phyloP scores from a whole-genome alignment of 2,888 invertebrate genomes.

The Dolomedes plantarius region DNA sequence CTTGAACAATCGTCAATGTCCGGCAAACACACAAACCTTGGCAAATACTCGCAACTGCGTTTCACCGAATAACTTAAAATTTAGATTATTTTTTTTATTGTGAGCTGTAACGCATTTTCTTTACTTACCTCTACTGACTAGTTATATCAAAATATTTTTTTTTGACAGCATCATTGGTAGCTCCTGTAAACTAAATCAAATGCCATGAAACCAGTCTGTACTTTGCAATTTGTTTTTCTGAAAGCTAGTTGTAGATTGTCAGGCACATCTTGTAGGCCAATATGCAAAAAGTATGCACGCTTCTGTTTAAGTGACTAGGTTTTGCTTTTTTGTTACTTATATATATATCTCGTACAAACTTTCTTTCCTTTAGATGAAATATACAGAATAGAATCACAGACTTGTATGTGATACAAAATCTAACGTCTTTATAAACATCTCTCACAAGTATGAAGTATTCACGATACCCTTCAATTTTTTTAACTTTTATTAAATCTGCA shows the following conservation, averaged over 20 bases:
- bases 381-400: slow-evolving; percentile 11
- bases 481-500: too few relatives aligned
- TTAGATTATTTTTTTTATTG: background rate
- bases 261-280: slow-evolving; percentile 57
- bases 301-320: slow-evolving; percentile 1
- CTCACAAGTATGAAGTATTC: too few relatives aligned
- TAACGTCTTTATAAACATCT: background rate
- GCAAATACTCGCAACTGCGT: background rate
- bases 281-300: slow-evolving; percentile 23
- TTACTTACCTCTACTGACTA: slow-evolving; percentile 35
- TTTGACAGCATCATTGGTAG: slow-evolving; percentile 11
- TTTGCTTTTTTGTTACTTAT: background rate
- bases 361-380: background rate
- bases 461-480: too few relatives aligned
- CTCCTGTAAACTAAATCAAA: slow-evolving; percentile 12
- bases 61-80: background rate
- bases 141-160: slow-evolving; percentile 58
- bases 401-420: background rate
- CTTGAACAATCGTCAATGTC: background rate
- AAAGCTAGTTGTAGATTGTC: slow-evolving; percentile 50
- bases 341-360: slow-evolving; percentile 6
- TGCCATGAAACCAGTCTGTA: slow-evolving; percentile 41
- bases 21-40: background rate
- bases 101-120: background rate
- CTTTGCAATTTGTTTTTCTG: slow-evolving; percentile 41